Evolutionary conservation across 2,888 invertebrate species (phyloP).

Genomic region (Ormyrus thymus): DNA sequence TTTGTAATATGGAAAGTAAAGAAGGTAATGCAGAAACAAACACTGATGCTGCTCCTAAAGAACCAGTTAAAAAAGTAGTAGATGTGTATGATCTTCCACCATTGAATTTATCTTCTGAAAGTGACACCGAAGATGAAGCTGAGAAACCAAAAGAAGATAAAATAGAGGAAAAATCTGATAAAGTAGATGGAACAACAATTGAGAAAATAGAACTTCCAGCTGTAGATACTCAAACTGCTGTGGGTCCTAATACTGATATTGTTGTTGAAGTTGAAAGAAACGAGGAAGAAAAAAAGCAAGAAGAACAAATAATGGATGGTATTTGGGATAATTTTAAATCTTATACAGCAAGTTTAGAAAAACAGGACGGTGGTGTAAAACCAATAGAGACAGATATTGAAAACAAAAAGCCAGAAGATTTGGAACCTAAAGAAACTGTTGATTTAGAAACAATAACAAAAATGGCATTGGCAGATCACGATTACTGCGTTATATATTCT

Average conservation of each 20-base stretch:
- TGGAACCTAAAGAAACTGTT: constrained; percentile 51
- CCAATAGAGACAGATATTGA: constrained; percentile 24
- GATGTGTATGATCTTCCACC: constrained; percentile 86
- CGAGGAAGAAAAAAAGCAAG: constrained; percentile 76
- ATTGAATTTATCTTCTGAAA: constrained; percentile 87
- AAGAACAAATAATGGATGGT: constrained; percentile 81
- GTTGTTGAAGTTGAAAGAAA: constrained; percentile 67
- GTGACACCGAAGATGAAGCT: constrained; percentile 84
- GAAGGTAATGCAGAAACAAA: constrained; percentile 54
- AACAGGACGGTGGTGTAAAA: constrained; percentile 65
- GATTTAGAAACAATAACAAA: constrained; percentile 66
- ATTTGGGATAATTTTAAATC: constrained; percentile 88
- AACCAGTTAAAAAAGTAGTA: constrained; percentile 75
- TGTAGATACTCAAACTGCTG: constrained; percentile 31
- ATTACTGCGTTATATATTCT: constrained; percentile 79
- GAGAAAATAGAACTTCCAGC: constrained; percentile 27
- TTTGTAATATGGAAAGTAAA: constrained; percentile 49
- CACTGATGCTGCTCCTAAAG: constrained; percentile 64
- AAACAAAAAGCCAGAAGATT: background rate
- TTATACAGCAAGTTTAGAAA: constrained; percentile 83
- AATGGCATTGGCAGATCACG: constrained; percentile 80
- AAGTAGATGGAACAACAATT: constrained; percentile 61
- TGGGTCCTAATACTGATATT: constrained; percentile 44
- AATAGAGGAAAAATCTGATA: constrained; percentile 19
- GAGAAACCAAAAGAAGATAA: constrained; percentile 61